Conservation (phyloP, 2,797 vertebrate genomes). For the Echiichthys vipera region DNA sequence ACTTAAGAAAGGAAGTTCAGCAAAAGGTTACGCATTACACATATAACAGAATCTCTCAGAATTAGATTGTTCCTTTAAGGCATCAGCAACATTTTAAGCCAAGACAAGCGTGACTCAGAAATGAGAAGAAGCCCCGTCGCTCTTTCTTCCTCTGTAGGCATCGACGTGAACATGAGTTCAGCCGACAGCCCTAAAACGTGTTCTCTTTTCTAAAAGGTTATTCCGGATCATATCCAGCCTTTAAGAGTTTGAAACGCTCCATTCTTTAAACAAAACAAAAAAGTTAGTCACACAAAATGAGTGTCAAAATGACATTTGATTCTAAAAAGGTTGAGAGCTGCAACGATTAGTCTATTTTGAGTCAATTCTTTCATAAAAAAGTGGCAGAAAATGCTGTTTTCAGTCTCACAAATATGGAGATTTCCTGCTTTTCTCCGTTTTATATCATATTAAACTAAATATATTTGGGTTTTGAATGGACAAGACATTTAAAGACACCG, state of each 20-base stretch:
- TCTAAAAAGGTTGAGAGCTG: no score
- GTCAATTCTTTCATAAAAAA: no score
- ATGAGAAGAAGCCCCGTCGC: not conserved
- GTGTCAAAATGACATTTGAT: not conserved
- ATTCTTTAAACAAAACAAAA: not conserved
- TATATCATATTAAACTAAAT: no score
- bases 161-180: not conserved
- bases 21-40: not conserved
- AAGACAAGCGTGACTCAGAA: not conserved
- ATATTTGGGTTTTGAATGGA: no score
- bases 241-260: not conserved
- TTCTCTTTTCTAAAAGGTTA: not conserved
- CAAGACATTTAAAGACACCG: no score
- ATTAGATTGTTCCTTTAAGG: conserved; percentile 14
- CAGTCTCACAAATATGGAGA: no score
- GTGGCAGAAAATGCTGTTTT: no score
- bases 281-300: no score
- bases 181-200: not conserved
- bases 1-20: not conserved
- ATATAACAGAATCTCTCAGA: not conserved
- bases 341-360: no score
- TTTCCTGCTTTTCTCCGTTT: no score
- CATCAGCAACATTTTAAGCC: not conserved
- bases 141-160: not conserved
- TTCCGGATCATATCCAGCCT: not conserved